Percentiles rank a stretch among this genome's conserved stretches.
Evolutionary conservation across 1,140 invertebrate genomes (phyloP).

Genomic region (Drosophila lini): DNA sequence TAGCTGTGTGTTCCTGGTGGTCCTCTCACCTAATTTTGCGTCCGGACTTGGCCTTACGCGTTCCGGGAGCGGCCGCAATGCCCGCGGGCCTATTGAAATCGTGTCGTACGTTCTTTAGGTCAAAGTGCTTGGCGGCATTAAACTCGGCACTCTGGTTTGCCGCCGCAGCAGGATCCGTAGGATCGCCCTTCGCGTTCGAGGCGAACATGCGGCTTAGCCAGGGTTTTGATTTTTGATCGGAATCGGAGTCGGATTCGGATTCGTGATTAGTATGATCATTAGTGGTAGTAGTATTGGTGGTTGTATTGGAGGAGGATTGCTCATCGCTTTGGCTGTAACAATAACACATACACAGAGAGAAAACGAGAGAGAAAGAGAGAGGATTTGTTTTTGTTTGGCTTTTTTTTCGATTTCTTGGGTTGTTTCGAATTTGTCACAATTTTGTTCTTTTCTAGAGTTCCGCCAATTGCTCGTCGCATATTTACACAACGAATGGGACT

Average conservation of each 20-base stretch:
- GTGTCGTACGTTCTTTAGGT: slow-evolving; percentile 77
- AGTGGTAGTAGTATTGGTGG: slow-evolving; percentile 73
- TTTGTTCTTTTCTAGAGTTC: slow-evolving; percentile 13
- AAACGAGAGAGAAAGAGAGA: slow-evolving; percentile 64
- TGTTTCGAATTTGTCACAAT: slow-evolving; percentile 37
- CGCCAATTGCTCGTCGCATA: slow-evolving; percentile 53
- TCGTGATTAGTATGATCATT: slow-evolving; percentile 74
- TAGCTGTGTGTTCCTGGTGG: slow-evolving; percentile 25
- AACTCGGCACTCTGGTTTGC: slow-evolving; percentile 52
- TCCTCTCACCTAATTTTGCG: slow-evolving; percentile 84
- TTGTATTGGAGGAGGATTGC: slow-evolving; percentile 76
- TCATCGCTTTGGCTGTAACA: slow-evolving; percentile 83
- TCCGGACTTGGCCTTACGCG: slow-evolving; percentile 77
- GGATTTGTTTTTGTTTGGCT: slow-evolving; percentile 58
- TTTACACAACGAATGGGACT: slow-evolving; percentile 48
- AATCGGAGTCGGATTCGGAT: slow-evolving; percentile 60
- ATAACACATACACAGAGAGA: slow-evolving; percentile 83
- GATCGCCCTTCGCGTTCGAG: slow-evolving; percentile 50
- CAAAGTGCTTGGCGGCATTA: slow-evolving; percentile 82
- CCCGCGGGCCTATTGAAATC: slow-evolving; percentile 84
- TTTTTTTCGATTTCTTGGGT: slow-evolving; percentile 35
- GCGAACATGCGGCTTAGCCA: slow-evolving; percentile 83
- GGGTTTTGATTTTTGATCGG: slow-evolving; percentile 75
- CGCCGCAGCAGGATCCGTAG: slow-evolving; percentile 38
- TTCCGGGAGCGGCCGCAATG: slow-evolving; percentile 73